A percentile compares a stretch with the other conserved stretches of the same genome.
Conservation (phyloP, 2,797 vertebrate species). For the Sebastes goodei region DNA sequence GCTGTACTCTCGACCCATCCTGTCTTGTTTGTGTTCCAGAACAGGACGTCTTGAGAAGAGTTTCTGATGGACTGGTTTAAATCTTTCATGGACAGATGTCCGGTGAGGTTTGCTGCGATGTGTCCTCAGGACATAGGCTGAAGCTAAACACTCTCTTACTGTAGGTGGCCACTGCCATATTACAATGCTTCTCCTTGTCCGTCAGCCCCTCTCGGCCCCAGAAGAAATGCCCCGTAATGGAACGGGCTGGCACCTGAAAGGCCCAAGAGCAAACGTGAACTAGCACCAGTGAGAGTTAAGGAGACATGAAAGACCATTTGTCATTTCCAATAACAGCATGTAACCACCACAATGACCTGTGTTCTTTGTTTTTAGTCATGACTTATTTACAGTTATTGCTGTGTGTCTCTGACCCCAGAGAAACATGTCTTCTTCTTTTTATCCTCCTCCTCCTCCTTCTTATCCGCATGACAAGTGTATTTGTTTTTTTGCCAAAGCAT, state of each 20-base stretch:
- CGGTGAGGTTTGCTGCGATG: slow-evolving; percentile 83
- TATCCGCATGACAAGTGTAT: background rate
- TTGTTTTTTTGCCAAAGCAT: background rate
- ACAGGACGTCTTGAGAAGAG: slow-evolving; percentile 44
- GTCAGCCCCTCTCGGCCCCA: slow-evolving; percentile 40
- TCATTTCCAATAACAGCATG: slow-evolving; percentile 75
- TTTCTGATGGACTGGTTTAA: slow-evolving; percentile 83
- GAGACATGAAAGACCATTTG: slow-evolving; percentile 76
- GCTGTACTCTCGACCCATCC: slow-evolving; percentile 14
- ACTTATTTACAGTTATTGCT: slow-evolving; percentile 65
- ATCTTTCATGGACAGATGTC: slow-evolving; percentile 89
- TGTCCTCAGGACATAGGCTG: slow-evolving; percentile 87
- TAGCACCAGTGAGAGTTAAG: slow-evolving; percentile 60
- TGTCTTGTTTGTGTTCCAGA: slow-evolving; percentile 52
- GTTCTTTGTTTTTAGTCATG: slow-evolving; percentile 62
- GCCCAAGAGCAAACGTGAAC: slow-evolving; percentile 56
- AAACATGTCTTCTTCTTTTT: slow-evolving; percentile 4
- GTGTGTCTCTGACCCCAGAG: slow-evolving; percentile 45
- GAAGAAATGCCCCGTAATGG: slow-evolving; percentile 71
- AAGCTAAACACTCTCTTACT: slow-evolving; percentile 87
- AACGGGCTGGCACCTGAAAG: slow-evolving; percentile 67
- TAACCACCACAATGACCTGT: slow-evolving; percentile 52
- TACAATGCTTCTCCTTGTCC: slow-evolving; percentile 68
- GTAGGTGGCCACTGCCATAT: slow-evolving; percentile 68
- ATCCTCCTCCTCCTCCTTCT: background rate